phyloP scores from a whole-genome alignment of 1,140 invertebrate species.

The Polypedilum vanderplanki region DNA sequence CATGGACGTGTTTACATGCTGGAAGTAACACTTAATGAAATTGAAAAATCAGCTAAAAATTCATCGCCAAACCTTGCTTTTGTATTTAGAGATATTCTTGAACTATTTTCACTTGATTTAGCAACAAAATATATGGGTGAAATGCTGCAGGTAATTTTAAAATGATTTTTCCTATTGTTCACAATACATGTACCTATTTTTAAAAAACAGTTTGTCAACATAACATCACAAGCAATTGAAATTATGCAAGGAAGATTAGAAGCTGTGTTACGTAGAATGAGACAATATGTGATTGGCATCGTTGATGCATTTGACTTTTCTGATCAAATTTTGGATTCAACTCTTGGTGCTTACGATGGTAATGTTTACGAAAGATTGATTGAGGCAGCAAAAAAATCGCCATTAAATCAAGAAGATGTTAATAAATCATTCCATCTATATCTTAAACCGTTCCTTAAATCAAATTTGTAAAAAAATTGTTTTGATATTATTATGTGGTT shows the following conservation, averaged over 20 bases:
- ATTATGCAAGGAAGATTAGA: conserved; percentile 61
- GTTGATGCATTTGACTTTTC: conserved; percentile 86
- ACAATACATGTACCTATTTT: conserved; percentile 22
- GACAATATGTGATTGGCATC: conserved; percentile 82
- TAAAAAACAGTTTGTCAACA: conserved; percentile 56
- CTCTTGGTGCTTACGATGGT: conserved; percentile 82
- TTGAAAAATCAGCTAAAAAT: conserved; percentile 42
- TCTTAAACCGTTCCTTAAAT: conserved; percentile 69
- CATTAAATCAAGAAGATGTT: conserved; percentile 75
- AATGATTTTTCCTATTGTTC: conserved; percentile 34
- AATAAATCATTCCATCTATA: conserved; percentile 67
- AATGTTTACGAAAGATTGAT: conserved; percentile 84
- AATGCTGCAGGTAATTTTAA: conserved; percentile 59
- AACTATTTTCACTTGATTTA: conserved; percentile 71
- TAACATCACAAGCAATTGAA: conserved; percentile 56
- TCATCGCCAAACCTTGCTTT: conserved; percentile 52
- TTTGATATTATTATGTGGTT: conserved; percentile 51
- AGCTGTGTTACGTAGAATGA: conserved; percentile 58
- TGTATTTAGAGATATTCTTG: conserved; percentile 64
- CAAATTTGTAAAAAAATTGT: conserved; percentile 52
- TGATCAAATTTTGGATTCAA: conserved; percentile 73
- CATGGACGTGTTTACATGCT: conserved; percentile 72
- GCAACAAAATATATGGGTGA: conserved; percentile 66
- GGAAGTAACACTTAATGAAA: conserved; percentile 54
- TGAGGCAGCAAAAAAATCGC: conserved; percentile 75